Conservation (phyloP, 2,113 vertebrate species). For the Gnathonemus longibarbis region DNA sequence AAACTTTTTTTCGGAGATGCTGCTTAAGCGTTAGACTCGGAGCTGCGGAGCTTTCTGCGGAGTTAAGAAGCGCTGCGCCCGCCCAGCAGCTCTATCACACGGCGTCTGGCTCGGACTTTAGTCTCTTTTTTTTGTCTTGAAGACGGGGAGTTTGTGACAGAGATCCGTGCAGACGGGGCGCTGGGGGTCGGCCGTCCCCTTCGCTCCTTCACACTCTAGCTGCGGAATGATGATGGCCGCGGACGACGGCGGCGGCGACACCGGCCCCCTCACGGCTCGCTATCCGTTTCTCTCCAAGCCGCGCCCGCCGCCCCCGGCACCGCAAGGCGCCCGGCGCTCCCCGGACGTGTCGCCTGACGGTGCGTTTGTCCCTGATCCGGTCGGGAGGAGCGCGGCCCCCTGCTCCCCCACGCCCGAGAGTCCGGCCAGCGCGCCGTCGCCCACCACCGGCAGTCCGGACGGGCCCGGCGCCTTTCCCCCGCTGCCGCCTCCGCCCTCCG, state of each 20-base stretch:
- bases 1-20: constrained; percentile 54
- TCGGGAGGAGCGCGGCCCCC: constrained; percentile 50
- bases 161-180: neutral
- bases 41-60: neutral
- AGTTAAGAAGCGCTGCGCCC: neutral
- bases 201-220: neutral
- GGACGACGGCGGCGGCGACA: constrained; percentile 77
- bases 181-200: neutral
- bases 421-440: constrained; percentile 57
- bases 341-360: constrained; percentile 53
- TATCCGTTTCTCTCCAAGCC: constrained; percentile 54
- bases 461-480: constrained; percentile 58
- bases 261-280: constrained; percentile 63
- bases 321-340: constrained; percentile 37
- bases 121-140: neutral
- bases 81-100: neutral
- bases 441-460: constrained; percentile 56
- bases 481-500: constrained; percentile 61
- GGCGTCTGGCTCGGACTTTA: neutral
- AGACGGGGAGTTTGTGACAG: neutral
- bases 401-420: constrained; percentile 56
- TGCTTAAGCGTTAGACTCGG: constrained; percentile 18
- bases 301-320: constrained; percentile 40
- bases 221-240: constrained; percentile 70
- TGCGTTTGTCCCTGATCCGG: constrained; percentile 46